These are phyloP conservation scores for Rhagonycha lutea DNA, from an alignment of 2,888 invertebrate genomes.

Conservation along the genomic window DNA sequence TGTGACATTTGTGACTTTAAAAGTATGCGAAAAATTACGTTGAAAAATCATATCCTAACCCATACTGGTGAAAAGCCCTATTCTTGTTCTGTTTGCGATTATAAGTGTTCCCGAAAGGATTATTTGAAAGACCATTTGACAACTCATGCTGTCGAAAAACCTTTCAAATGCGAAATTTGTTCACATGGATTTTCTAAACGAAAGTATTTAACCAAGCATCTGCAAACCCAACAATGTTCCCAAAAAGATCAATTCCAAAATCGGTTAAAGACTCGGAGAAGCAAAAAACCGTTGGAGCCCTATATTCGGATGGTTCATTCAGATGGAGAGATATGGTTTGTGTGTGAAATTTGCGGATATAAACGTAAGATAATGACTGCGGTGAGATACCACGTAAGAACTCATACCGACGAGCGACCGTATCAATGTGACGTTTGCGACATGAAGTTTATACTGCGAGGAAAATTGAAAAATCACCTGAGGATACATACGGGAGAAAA, in stretches of 20 bases:
- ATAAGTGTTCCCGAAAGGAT: neutral
- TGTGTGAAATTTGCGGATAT: no score
- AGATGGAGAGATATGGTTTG: no score
- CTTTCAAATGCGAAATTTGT: no score
- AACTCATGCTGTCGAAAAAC: no score
- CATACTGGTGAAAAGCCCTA: neutral
- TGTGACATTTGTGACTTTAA: neutral
- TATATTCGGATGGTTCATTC: no score
- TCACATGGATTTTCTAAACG: no score
- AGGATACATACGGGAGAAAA: slow-evolving; percentile 23
- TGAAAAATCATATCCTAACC: neutral
- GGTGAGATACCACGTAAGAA: neutral
- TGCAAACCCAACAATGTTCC: no score
- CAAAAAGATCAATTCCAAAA: no score
- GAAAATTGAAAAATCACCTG: slow-evolving; percentile 7
- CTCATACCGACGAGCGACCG: slow-evolving; percentile 14
- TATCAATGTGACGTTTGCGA: slow-evolving; percentile 12
- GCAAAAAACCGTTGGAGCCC: no score
- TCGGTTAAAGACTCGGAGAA: no score
- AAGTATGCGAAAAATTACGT: neutral
- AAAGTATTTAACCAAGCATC: no score
- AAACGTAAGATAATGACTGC: no score
- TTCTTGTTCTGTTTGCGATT: neutral
- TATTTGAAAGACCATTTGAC: neutral
- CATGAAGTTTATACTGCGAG: slow-evolving; percentile 11